These are phyloP conservation scores for Cybosia mesomella DNA, from an alignment of 2,888 invertebrate genomes.

Conservation along the genomic window DNA sequence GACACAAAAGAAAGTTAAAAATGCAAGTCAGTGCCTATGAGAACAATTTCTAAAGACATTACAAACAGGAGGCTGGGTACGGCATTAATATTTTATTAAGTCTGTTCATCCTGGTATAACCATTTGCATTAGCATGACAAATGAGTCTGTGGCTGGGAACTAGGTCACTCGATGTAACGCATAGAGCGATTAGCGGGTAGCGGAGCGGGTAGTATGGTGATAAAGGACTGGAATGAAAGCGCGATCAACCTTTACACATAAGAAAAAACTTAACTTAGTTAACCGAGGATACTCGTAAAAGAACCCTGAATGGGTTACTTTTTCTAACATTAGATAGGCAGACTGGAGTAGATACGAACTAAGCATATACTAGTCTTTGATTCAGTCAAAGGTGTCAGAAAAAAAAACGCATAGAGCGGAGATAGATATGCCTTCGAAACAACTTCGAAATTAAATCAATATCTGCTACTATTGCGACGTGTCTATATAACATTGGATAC, in stretches of 20 bases:
- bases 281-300: too few species aligned
- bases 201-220: too few species aligned
- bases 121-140: slow-evolving; percentile 46
- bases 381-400: too few species aligned
- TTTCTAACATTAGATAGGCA: too few species aligned
- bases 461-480: not conserved
- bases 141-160: slow-evolving; percentile 16
- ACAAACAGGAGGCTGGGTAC: slow-evolving; percentile 11
- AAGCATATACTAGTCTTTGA: too few species aligned
- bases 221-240: too few species aligned
- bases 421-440: slow-evolving; percentile 4
- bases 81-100: slow-evolving; percentile 47
- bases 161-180: slow-evolving; percentile 11
- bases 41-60: slow-evolving; percentile 12
- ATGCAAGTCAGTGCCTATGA: slow-evolving; percentile 9
- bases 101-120: slow-evolving; percentile 43
- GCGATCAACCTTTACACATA: too few species aligned
- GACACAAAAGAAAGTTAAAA: slow-evolving; percentile 12
- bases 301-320: too few species aligned
- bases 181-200: too few species aligned
- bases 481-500: not conserved
- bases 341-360: too few species aligned
- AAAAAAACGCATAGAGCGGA: not conserved
- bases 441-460: not conserved
- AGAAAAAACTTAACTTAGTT: too few species aligned